Percentiles rank a stretch among this genome's conserved stretches.
These are phyloP conservation scores for Brachionus calyciflorus DNA, from an alignment of 1,140 invertebrate species.

Conservation along the genomic window DNA sequence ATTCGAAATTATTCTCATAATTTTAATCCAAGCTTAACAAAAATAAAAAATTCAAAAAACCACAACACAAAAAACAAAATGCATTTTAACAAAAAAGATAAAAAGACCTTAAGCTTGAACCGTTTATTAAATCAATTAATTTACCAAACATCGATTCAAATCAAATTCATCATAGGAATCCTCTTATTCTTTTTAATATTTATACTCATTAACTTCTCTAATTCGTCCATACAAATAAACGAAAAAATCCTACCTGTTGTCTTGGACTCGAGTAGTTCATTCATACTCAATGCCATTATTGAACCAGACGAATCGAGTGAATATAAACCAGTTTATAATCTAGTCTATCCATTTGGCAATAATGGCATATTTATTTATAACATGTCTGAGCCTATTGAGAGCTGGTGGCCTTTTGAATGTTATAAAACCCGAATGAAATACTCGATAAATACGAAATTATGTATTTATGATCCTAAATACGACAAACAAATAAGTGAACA, in stretches of 20 bases:
- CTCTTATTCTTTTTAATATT: not conserved
- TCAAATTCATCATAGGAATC: not conserved
- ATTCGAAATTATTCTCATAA: too few relatives aligned
- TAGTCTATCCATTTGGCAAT: constrained; percentile 4
- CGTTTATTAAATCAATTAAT: too few relatives aligned
- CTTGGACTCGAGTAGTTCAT: not conserved
- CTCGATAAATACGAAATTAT: constrained; percentile 9
- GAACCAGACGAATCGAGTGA: not conserved
- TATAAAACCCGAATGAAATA: constrained; percentile 32
- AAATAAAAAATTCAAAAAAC: too few relatives aligned
- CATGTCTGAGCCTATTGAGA: constrained; percentile 31
- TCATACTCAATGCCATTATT: not conserved
- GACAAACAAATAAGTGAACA: constrained; percentile 35
- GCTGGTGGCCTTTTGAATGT: constrained; percentile 44
- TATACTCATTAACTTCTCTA: not conserved
- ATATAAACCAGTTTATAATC: not conserved
- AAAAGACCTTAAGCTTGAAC: too few relatives aligned
- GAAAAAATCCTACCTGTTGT: not conserved
- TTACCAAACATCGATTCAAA: not conserved
- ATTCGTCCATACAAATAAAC: not conserved
- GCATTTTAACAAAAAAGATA: too few relatives aligned
- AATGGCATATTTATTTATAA: constrained; percentile 41
- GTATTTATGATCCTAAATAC: constrained; percentile 32
- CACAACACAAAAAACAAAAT: too few relatives aligned
- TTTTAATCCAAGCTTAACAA: too few relatives aligned